phyloP scores from a whole-genome alignment of 1,140 invertebrate genomes.

The Aphelenchoides besseyi region DNA sequence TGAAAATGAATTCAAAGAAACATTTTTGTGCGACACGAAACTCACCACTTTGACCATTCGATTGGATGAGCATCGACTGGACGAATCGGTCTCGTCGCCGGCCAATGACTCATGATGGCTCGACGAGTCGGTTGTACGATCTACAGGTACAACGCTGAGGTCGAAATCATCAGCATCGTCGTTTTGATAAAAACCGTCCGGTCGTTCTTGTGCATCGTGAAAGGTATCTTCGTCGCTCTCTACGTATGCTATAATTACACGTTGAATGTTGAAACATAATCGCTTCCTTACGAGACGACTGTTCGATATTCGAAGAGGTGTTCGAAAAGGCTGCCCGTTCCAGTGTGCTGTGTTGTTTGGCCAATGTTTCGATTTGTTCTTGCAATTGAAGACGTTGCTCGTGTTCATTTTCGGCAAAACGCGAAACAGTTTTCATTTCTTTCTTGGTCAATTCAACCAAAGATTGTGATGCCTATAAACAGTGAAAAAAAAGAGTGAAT shows the following conservation, averaged over 20 bases:
- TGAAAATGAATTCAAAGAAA: not conserved
- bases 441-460: constrained; percentile 71
- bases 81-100: constrained; percentile 9
- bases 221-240: constrained; percentile 81
- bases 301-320: constrained; percentile 31
- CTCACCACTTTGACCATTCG: constrained; percentile 2
- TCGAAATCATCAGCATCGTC: constrained; percentile 62
- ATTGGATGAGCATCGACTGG: constrained; percentile 14
- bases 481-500: constrained; percentile 6
- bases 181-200: constrained; percentile 6
- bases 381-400: constrained; percentile 88
- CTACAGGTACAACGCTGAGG: not conserved
- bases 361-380: constrained; percentile 93
- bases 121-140: not conserved
- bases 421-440: constrained; percentile 79
- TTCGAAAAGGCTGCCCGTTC: constrained; percentile 72
- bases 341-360: constrained; percentile 87
- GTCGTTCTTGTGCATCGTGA: constrained; percentile 72
- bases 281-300: constrained; percentile 21
- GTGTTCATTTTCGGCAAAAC: constrained; percentile 84
- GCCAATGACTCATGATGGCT: not conserved
- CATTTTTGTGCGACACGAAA: not conserved
- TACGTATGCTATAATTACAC: constrained; percentile 16
- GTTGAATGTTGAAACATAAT: not conserved
- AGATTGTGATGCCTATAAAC: constrained; percentile 76